Base-by-base conservation (phyloP, 2,888 invertebrate species). In the Octodonta nipae region DNA sequence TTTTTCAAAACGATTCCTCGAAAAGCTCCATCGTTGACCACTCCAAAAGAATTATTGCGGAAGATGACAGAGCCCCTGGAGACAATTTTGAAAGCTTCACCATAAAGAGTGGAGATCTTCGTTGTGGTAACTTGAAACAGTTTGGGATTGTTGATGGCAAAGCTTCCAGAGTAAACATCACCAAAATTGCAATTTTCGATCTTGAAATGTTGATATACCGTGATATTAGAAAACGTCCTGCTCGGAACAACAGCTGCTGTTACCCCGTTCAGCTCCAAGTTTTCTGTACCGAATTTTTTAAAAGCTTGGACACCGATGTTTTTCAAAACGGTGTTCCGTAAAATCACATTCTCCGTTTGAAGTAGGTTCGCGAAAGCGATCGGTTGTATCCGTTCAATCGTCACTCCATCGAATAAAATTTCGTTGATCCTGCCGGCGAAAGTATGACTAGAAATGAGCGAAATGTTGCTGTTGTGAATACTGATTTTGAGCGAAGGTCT, bases 351-450 rank as follows among this genome's bases (percentile, higher is more conserved):
- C 45, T 75, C 71, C 8, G 45, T 52, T 37, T 56, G 54, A 4
- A 46, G 32, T 26, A 83, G 67, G 55, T 78, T 80, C 37, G 79
- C 77, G 53, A 86, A 80, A 1, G 82, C 79, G 55, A 78, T 83
- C 1, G 83, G 72, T 45, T 68, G 68, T 35, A 84, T 64, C 33
- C 64, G 64, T 13, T 68, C 67, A 34, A 86, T 68, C 36, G 58
- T 65, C 30, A 75, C 73, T 42, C 71, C 65, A 34, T 69, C 67
- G 38, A 86, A 73, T 33, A 64, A 59, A 41, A 85, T 72, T 45
- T 74, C 73, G 49, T 76, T 74, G 37, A 83, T 70, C 40, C 75
- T 71, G 3, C 85, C 85, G 50, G 73, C 73, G 49, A 85, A 75
- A 16, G 78, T 71, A 44, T 66, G 65, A 33, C 65, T 64, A 3